Evolutionary conservation across 2,113 vertebrate genomes (phyloP), one percentile per base, ranked within the genome.

Genomic region (Excalfactoria chinensis): DNA sequence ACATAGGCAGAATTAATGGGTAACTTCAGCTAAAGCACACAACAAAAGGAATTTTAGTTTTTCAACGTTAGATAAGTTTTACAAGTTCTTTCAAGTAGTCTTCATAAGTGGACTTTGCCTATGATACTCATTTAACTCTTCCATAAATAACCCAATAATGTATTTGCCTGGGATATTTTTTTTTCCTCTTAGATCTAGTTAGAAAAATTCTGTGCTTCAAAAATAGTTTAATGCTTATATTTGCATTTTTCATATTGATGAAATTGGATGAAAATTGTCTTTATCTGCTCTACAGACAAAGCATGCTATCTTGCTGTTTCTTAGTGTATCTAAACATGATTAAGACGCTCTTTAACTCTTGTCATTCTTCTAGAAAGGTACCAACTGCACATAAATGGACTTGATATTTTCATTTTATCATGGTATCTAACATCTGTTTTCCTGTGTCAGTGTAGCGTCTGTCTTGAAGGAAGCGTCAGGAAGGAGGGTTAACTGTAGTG

Each of bases 31-130:
- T 87, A 22, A 20, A 90, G 32, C 26, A 1, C 55, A 67, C 83
- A 79, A 76, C 37, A 76, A 49, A 88, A 85, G n/a, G 34, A 89
- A n/a, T 86, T 81, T 25, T 78, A 26, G 49, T 78, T 89, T 84
- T 87, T 59, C 20, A 23, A 8, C 59, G 59, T 82, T 82, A 62
- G 87, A 83, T 82, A 79, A 72, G 48, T 46, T 62, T 56, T 74
- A 49, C 6, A 82, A 73, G 73, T 76, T 20, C 55, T 73, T 73
- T 69, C 6, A 35, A 51, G 44, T 4, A 3, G 13, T 49, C 32
- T 9, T 82, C 21, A 40, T 16, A 41, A 73, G 25, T 55, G 13
- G 21, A 69, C 19, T 67, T 69, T n/a, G 53, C 7, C 16, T 9
- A 1, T 18, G 23, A 5, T 58, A 23, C 41, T 75, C 66, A 19